phyloP scores from a whole-genome alignment of 2,113 vertebrate species.

The Ellobius talpinus region DNA sequence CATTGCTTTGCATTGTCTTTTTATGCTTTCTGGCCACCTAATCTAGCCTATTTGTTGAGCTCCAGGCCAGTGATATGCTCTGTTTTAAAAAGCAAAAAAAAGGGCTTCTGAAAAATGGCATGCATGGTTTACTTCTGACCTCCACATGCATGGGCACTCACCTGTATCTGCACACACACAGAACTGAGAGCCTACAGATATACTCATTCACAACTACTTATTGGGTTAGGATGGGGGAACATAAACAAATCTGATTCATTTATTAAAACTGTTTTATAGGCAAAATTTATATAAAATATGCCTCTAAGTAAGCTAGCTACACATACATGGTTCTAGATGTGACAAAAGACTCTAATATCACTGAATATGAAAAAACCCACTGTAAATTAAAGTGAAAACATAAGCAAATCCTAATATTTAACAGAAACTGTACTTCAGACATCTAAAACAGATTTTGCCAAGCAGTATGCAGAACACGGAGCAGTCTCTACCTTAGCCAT shows the following conservation, averaged over 20 bases:
- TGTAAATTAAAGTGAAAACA: slow-evolving; percentile 32
- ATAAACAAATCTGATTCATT: slow-evolving; percentile 1
- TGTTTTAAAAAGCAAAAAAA: not conserved
- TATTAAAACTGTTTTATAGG: slow-evolving; percentile 34
- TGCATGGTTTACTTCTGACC: not conserved
- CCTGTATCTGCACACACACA: not conserved
- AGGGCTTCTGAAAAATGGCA: not conserved
- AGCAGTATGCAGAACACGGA: not conserved
- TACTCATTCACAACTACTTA: not conserved
- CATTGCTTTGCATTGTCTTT: not conserved
- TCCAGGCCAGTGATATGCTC: not conserved
- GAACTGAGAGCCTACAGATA: not conserved
- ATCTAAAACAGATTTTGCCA: slow-evolving; percentile 28
- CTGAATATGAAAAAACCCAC: not conserved
- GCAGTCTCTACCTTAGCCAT: slow-evolving; percentile 73
- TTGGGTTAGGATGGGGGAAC: not conserved
- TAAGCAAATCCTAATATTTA: not conserved
- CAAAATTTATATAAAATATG: slow-evolving; percentile 9
- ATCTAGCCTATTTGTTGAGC: not conserved
- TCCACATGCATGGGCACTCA: not conserved
- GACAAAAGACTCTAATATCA: slow-evolving; percentile 16
- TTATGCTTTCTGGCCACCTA: not conserved
- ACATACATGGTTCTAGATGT: not conserved
- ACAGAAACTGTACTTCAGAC: not conserved
- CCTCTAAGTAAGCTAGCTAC: slow-evolving; percentile 13